A percentile compares a stretch with the other conserved stretches of the same genome.
phyloP scores from a whole-genome alignment of 2,888 invertebrate genomes.

The Dendrolimus pini region DNA sequence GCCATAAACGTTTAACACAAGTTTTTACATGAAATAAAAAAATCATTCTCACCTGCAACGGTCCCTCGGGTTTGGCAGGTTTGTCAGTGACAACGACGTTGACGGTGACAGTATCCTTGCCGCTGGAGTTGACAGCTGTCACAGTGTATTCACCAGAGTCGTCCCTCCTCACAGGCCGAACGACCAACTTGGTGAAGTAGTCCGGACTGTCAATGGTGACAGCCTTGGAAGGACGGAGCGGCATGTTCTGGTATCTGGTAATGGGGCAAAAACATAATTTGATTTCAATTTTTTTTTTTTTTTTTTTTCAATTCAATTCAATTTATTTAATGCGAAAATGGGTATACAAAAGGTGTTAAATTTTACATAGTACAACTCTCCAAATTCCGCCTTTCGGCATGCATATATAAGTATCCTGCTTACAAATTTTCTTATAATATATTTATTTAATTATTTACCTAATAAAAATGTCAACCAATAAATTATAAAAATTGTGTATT shows the following conservation, averaged over 20 bases:
- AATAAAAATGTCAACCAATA: too few relatives aligned
- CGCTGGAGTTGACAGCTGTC: constrained; percentile 90
- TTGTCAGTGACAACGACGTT: constrained; percentile 92
- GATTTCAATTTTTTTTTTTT: not conserved
- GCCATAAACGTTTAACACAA: too few relatives aligned
- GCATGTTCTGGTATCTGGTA: constrained; percentile 85
- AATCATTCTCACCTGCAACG: constrained; percentile 80
- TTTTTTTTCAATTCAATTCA: too few relatives aligned
- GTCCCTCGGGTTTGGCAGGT: constrained; percentile 92
- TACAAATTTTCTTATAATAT: too few relatives aligned
- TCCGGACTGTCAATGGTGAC: constrained; percentile 89
- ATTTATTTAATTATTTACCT: too few relatives aligned
- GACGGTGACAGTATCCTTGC: constrained; percentile 89
- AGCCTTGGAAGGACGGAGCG: constrained; percentile 81
- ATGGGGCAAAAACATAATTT: not conserved
- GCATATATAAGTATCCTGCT: too few relatives aligned
- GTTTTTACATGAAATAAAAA: not conserved
- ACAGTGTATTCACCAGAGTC: constrained; percentile 93
- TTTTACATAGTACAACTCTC: too few relatives aligned
- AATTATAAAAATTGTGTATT: too few relatives aligned
- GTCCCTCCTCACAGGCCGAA: constrained; percentile 86
- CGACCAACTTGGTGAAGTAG: constrained; percentile 90
- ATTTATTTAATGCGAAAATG: not conserved
- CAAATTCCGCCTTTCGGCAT: too few relatives aligned
- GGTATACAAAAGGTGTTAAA: too few relatives aligned